Conservation (phyloP, 1,140 invertebrate genomes). For the Drosophila aff. region DNA sequence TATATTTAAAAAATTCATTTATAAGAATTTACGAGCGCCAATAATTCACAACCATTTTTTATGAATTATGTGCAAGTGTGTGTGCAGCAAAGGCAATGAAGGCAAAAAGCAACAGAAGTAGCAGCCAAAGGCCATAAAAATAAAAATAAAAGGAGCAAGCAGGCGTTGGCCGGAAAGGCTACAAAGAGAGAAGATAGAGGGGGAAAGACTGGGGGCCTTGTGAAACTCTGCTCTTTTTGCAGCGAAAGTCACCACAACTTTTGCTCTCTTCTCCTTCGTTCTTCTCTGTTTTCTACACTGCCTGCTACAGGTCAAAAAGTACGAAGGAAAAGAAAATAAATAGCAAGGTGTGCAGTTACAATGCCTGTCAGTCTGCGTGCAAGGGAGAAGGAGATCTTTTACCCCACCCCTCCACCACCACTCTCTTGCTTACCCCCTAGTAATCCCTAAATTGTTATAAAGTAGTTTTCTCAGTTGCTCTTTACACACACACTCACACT, state of each 20-base stretch:
- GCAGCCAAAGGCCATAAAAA: slow-evolving; percentile 59
- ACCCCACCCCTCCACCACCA: neutral
- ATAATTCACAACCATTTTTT: slow-evolving; percentile 67
- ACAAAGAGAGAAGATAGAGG: slow-evolving; percentile 6
- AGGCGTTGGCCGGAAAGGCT: slow-evolving; percentile 51
- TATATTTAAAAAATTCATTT: slow-evolving; percentile 56
- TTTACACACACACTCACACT: slow-evolving; percentile 29
- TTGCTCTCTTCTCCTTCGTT: slow-evolving; percentile 38
- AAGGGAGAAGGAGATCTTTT: slow-evolving; percentile 8
- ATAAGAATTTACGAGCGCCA: slow-evolving; percentile 63
- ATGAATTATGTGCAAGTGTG: slow-evolving; percentile 57
- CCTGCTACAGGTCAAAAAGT: slow-evolving; percentile 53
- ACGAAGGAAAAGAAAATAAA: slow-evolving; percentile 31
- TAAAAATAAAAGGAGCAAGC: slow-evolving; percentile 53
- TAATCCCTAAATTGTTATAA: slow-evolving; percentile 63
- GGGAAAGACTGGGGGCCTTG: slow-evolving; percentile 4
- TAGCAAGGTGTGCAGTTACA: slow-evolving; percentile 56
- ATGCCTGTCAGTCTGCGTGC: slow-evolving; percentile 16
- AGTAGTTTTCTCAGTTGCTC: slow-evolving; percentile 51
- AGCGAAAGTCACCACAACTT: slow-evolving; percentile 61
- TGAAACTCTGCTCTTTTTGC: slow-evolving; percentile 39
- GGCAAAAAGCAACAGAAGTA: slow-evolving; percentile 22
- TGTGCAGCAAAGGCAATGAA: slow-evolving; percentile 17
- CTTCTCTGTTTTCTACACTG: slow-evolving; percentile 17
- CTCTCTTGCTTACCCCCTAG: slow-evolving; percentile 16